These are phyloP conservation scores for Yponomeuta sedellus DNA, from an alignment of 2,888 invertebrate species.

Conservation along the genomic window DNA sequence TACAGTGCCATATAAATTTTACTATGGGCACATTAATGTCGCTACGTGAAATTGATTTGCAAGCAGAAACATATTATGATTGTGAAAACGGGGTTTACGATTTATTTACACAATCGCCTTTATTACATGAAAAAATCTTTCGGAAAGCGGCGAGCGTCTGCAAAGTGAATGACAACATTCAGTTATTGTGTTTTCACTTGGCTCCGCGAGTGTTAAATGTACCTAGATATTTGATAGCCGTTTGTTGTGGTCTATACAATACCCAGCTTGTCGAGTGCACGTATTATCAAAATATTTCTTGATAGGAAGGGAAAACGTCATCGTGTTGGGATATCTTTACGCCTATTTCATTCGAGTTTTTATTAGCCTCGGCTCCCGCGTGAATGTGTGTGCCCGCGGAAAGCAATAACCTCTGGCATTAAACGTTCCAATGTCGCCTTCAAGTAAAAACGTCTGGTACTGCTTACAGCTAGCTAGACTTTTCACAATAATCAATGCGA, in stretches of 20 bases:
- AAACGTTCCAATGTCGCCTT: slow-evolving; percentile 30
- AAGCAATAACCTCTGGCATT: slow-evolving; percentile 39
- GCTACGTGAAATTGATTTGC: slow-evolving; percentile 76
- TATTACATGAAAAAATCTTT: slow-evolving; percentile 40
- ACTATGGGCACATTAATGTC: slow-evolving; percentile 74
- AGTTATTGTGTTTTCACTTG: background rate
- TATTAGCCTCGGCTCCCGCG: slow-evolving; percentile 36
- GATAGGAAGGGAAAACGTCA: background rate
- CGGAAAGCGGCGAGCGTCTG: background rate
- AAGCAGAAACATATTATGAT: slow-evolving; percentile 75
- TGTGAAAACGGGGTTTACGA: slow-evolving; percentile 76
- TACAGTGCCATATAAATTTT: slow-evolving; percentile 73
- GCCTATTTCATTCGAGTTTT: slow-evolving; percentile 43
- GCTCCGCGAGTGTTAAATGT: background rate
- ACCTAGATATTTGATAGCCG: background rate
- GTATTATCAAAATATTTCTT: background rate
- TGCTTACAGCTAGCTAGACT: background rate
- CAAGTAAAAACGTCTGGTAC: slow-evolving; percentile 6
- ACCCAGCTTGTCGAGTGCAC: background rate
- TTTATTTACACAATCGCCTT: slow-evolving; percentile 71
- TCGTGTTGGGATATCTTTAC: slow-evolving; percentile 37
- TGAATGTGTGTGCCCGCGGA: slow-evolving; percentile 28
- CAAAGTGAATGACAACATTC: background rate
- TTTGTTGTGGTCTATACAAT: background rate
- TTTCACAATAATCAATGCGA: slow-evolving; percentile 22